phyloP scores from a whole-genome alignment of 2,888 invertebrate genomes.

The Xestia rhomboidea region DNA sequence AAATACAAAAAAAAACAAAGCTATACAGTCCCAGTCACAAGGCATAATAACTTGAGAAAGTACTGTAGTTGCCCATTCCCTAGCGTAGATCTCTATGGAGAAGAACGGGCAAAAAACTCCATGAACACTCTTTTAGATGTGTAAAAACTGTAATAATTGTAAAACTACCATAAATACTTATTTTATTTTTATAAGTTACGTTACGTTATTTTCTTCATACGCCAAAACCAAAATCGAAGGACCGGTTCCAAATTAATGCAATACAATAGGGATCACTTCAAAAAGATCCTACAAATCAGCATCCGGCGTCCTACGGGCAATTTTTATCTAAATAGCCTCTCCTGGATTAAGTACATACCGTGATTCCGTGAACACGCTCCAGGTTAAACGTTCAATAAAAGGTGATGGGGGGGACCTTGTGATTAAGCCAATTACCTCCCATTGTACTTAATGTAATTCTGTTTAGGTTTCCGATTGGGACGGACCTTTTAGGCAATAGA shows the following conservation, averaged over 20 bases:
- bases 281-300: slow-evolving; percentile 55
- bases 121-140: too few relatives aligned
- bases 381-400: slow-evolving; percentile 80
- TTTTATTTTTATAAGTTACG: background rate
- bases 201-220: slow-evolving; percentile 25
- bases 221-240: background rate
- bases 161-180: too few relatives aligned
- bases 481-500: slow-evolving; percentile 65
- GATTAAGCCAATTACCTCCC: slow-evolving; percentile 81
- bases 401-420: slow-evolving; percentile 74
- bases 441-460: slow-evolving; percentile 75
- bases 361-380: slow-evolving; percentile 78
- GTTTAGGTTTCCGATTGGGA: slow-evolving; percentile 73
- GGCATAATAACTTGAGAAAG: too few relatives aligned
- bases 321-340: slow-evolving; percentile 63
- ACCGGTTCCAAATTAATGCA: slow-evolving; percentile 53
- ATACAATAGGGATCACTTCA: slow-evolving; percentile 51
- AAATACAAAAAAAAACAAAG: too few relatives aligned
- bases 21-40: too few relatives aligned
- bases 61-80: too few relatives aligned
- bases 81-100: too few relatives aligned
- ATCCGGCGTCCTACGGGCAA: slow-evolving; percentile 30
- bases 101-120: too few relatives aligned
- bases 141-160: too few relatives aligned
- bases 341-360: slow-evolving; percentile 65